Evolutionary conservation across 1,140 invertebrate species (phyloP), one percentile per base, ranked within the genome.

Genomic region (Oryzaephilus surinamensis): DNA sequence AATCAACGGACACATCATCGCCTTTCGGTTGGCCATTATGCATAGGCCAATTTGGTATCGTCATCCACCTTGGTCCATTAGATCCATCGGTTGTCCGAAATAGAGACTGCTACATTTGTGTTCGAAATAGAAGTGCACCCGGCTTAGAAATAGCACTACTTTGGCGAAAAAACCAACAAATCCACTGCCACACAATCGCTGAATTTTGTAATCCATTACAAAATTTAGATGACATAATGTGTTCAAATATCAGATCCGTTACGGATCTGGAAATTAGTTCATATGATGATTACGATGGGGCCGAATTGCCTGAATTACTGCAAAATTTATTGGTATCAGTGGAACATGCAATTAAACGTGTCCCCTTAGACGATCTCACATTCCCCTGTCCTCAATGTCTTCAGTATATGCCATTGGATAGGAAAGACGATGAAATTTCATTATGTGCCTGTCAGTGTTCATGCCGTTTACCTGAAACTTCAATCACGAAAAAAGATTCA

Each of bases 301-400:
- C 68, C 16, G 71, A 74, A 21, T 51, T 79, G 26, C 72, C 73
- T 12, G 69, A 71, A 38, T 63, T 77, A 38, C 65, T 79, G 36
- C 69, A 73, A 45, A 74, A 69, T 48, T 64, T 79, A 15, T 58
- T 80, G 24, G 71, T 79, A 13, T 73, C 72, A 31, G 73, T 79
- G 14, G 77, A 80, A 56, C 68, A 72, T n/a, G 74, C 72, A 41
- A 75, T 80, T 45, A 73, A 75, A 50, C 65, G 76, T 17, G 70
- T 79, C 19, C 76, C 75, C 16, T 52, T 79, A 15, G 76, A 78
- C 54, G 74, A 77, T 46, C 55, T 80, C 26, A 67, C 71, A 28
- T 77, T 76, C 56, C 74, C 74, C 14, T 58, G 72, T 55, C 66
- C 67, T 13, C 67, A 67, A 15, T 75, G 71, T 52, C 55, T 66